A percentile compares a stretch with the other conserved stretches of the same genome.
Conservation (phyloP, 2,113 vertebrate species). For the Hippocampus guttulatus region DNA sequence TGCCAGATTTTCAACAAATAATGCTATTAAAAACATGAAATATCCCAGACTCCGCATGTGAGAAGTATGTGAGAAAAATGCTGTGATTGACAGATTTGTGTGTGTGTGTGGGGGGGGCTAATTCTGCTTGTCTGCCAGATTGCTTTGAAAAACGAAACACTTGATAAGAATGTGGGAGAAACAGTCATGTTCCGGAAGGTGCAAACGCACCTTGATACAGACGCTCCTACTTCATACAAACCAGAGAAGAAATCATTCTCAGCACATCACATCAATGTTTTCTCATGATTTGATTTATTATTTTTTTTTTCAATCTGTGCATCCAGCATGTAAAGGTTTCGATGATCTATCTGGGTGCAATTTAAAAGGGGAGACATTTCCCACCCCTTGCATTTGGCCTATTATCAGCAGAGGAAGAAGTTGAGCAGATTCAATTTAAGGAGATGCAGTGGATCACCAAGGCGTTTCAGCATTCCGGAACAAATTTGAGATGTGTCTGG, state of each 20-base stretch:
- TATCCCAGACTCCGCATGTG: neutral
- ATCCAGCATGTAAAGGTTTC: constrained; percentile 41
- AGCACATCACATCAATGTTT: constrained; percentile 30
- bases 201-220: neutral
- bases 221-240: neutral
- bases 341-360: constrained; percentile 32
- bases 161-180: constrained; percentile 8
- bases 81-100: neutral
- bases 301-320: neutral
- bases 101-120: neutral
- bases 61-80: neutral
- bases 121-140: neutral
- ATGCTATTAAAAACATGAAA: neutral
- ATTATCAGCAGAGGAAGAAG: constrained; percentile 54
- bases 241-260: constrained; percentile 16
- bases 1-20: neutral
- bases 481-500: constrained; percentile 62
- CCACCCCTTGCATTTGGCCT: constrained; percentile 2
- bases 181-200: neutral
- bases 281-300: constrained; percentile 5
- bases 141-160: neutral
- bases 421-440: constrained; percentile 56
- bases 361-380: constrained; percentile 43
- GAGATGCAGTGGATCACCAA: constrained; percentile 60
- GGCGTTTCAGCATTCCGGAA: constrained; percentile 53